phyloP scores from a whole-genome alignment of 2,113 vertebrate species.

The Cacatua alba region DNA sequence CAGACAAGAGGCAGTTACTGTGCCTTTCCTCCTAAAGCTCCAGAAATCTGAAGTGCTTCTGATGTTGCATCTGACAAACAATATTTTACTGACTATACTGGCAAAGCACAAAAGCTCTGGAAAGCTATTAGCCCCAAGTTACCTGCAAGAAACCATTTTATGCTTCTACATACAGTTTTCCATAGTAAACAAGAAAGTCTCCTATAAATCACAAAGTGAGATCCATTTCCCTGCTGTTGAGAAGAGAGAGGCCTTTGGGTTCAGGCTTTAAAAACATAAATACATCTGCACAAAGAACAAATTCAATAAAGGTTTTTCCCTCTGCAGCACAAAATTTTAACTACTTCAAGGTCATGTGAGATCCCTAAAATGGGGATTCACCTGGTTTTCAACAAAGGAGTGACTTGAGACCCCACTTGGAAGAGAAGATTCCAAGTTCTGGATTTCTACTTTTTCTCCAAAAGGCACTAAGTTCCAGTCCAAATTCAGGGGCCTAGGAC shows the following conservation, averaged over 20 bases:
- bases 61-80: not conserved
- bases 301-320: not conserved
- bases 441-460: not conserved
- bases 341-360: not conserved
- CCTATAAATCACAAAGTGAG: not conserved
- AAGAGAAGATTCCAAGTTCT: not conserved
- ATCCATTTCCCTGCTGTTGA: not conserved
- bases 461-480: not conserved
- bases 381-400: too few species aligned
- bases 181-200: not conserved
- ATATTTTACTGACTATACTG: not conserved
- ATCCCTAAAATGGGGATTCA: not conserved
- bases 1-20: not conserved
- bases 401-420: rapidly evolving
- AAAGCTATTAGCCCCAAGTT: not conserved
- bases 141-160: not conserved
- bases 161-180: not conserved
- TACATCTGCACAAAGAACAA: not conserved
- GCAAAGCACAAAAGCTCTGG: not conserved
- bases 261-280: not conserved
- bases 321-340: not conserved
- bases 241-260: not conserved
- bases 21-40: not conserved
- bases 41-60: not conserved
- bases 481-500: not conserved